Evolutionary conservation across 2,113 vertebrate genomes (phyloP), one percentile per base, ranked within the genome.

Genomic region (Arvicanthis niloticus): DNA sequence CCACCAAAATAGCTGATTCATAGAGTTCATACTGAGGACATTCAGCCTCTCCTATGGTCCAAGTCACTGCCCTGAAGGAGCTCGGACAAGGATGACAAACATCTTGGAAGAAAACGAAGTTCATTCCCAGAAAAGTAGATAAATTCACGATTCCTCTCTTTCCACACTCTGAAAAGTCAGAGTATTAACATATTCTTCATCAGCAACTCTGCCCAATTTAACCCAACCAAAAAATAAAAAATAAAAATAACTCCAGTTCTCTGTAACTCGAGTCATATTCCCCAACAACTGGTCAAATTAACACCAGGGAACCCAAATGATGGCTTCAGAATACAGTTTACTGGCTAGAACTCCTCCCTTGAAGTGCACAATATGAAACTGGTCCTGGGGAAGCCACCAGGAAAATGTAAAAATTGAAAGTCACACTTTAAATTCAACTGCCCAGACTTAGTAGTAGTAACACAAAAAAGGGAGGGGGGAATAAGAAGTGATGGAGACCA

Each of bases 101-200:
- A 91, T 88, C 45, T 91, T 96, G 51, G 75, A 82, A 96, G 60
- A 88, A 95, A 96, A 56, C 67, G 21, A 58, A 88, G 45, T 48
- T 51, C 37, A 34, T 76, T 93, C 12, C 51, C 13, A 15, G 31
- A 70, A 93, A 94, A 94, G 65, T 56, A 97, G 19, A 93, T 92
- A 12, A 93, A 76, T 21, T 68, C 24, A 21, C 48, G 2, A 82
- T 96, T 97, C 70, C 11, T 94, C 72, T 76, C 34, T 96, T 88
- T 82, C 89, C 65, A 85, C 40, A 86, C 21, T 37, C 37, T 70
- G 56, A 96, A 73, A 22, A 78, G 42, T 80, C 51, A 88, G 48
- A 75, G n/a, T 7, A 65, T 12, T 22, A 29, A 75, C 21, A 58
- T 70, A 91, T 60, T 95, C 24, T 90, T 34, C 70, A 9, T 67